Conservation (phyloP, 1,140 invertebrate genomes). For the Monochamus saltuarius region DNA sequence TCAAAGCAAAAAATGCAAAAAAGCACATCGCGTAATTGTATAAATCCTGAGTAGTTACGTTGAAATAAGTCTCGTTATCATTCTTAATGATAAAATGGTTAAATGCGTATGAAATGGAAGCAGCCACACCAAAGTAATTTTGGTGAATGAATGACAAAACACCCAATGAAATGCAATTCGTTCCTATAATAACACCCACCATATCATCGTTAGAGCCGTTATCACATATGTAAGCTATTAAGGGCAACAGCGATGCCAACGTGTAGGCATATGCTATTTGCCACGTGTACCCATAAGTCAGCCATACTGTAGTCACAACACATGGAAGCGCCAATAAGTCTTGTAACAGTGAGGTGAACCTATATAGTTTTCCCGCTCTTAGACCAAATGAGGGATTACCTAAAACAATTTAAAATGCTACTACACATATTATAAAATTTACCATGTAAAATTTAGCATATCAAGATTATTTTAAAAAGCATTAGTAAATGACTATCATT, state of each 20-base stretch:
- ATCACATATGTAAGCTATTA: constrained; percentile 23
- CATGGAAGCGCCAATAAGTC: constrained; percentile 30
- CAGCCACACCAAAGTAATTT: constrained; percentile 30
- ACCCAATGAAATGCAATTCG: constrained; percentile 18
- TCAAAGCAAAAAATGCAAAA: constrained; percentile 29
- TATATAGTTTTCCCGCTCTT: constrained; percentile 20
- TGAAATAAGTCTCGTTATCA: constrained; percentile 13
- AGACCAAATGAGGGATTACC: constrained; percentile 31
- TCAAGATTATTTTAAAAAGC: too few species aligned
- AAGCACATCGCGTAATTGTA: constrained; percentile 36
- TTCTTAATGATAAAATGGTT: constrained; percentile 30
- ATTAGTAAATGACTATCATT: too few species aligned
- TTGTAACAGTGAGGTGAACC: constrained; percentile 21
- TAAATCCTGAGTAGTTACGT: constrained; percentile 30
- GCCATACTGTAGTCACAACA: constrained; percentile 24
- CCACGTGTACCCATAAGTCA: constrained; percentile 27
- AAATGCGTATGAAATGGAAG: constrained; percentile 21
- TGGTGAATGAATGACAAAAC: constrained; percentile 19
- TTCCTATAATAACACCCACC: constrained; percentile 16
- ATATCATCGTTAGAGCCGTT: constrained; percentile 12
- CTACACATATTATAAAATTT: too few species aligned
- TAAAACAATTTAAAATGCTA: constrained; percentile 5
- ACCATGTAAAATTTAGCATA: too few species aligned
- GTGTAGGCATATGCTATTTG: constrained; percentile 18
- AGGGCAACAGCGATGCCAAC: constrained; percentile 17